Evolutionary conservation across 2,113 vertebrate genomes (phyloP), one percentile per base, ranked within the genome.

Genomic region (Turdus rufiventris): DNA sequence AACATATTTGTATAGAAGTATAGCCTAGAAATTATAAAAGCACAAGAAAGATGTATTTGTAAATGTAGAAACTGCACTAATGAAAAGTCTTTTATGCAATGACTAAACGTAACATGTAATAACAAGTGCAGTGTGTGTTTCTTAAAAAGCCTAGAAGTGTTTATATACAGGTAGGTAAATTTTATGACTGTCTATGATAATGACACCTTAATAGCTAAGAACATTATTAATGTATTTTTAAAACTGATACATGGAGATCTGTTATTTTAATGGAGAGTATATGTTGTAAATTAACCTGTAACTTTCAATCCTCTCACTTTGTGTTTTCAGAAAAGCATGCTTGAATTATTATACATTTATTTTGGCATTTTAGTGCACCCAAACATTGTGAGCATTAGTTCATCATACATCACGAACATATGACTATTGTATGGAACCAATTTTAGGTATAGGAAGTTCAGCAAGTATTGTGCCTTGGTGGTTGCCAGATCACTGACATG

Each of bases 391-490:
- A 91, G 63, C 50, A 42, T 83, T 89, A 84, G 73, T 67, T 87
- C 75, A 36, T 83, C 67, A 31, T 85, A 34, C 24, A 15, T 78
- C 70, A 81, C 3, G 47, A 51, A 71, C 0, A 0, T 84, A 61
- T 78, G 74, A 40, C 81, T 94, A 79, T 82, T 87, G 76, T 88
- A 72, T 91, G 40, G 58, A 91, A 82, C 23, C 57, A 76, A 24
- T 80, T 93, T 86, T 91, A 91, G 72, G 65, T 93, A 14, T 84
- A 53, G 54, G 57, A 83, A 96, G 85, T 73, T 91, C 45, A 96
- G 71, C 72, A 93, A 47, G 29, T 81, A 79, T n/a, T 89, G 61
- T 91, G 82, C 82, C 63, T 90, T 83, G 19, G 54, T 87, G 66
- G 57, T 74, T 50, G 25, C 88, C 75, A 75, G 51, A 76, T 79